Evolutionary conservation across 2,888 invertebrate species (phyloP).

Genomic region (Melinaea menophilus): DNA sequence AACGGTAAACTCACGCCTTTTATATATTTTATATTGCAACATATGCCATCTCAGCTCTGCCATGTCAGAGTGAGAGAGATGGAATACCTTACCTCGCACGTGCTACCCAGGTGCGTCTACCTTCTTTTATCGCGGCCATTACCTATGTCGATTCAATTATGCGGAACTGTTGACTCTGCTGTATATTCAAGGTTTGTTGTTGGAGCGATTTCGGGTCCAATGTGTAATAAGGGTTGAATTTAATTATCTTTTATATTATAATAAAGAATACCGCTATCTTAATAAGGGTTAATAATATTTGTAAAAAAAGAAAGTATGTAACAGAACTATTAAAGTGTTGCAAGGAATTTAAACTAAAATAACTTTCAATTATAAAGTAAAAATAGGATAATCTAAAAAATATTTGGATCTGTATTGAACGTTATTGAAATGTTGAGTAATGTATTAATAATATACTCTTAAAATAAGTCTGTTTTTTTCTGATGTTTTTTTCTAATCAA

Average conservation of each 20-base stretch:
- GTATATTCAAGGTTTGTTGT: constrained; percentile 46
- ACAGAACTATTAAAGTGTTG: too few species aligned
- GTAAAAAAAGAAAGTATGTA: background rate
- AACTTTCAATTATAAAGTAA: too few species aligned
- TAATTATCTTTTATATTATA: constrained; percentile 10
- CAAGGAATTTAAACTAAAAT: too few species aligned
- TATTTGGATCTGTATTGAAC: too few species aligned
- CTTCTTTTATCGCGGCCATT: constrained; percentile 46
- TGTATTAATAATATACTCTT: too few species aligned
- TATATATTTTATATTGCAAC: constrained; percentile 45
- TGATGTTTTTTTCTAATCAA: too few species aligned
- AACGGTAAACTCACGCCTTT: constrained; percentile 37
- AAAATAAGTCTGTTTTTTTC: too few species aligned
- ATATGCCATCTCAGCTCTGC: constrained; percentile 42
- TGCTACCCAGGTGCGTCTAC: constrained; percentile 44
- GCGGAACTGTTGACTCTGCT: constrained; percentile 61
- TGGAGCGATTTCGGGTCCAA: constrained; percentile 15
- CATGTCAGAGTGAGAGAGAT: constrained; percentile 45
- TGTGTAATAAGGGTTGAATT: constrained; percentile 17
- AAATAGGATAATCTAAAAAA: too few species aligned
- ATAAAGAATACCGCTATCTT: constrained; percentile 5
- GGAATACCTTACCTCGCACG: constrained; percentile 39
- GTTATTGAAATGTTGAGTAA: too few species aligned
- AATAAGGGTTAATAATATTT: background rate
- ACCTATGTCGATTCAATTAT: constrained; percentile 64